Base-by-base conservation (phyloP, 2,797 vertebrate species). In the Percopsis omiscomaycus region DNA sequence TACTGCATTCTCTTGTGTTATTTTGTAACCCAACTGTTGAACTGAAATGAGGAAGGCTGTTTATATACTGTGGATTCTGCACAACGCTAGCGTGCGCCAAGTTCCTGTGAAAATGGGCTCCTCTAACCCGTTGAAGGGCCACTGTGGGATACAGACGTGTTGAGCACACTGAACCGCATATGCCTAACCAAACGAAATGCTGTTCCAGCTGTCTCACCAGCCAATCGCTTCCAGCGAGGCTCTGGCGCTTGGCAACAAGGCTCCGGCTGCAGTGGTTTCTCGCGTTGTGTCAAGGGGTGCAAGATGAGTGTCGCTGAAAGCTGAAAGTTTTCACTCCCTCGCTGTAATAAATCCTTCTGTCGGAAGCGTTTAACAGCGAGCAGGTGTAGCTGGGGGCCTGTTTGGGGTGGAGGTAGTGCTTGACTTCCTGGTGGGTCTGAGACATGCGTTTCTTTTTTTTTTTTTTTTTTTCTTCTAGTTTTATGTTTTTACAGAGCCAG, bases 401-500 rank as follows among this genome's bases (percentile, higher is more conserved):
- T 65, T 30, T 37, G 37, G n/a, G 50, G 30, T 15, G 9, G 56
- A 63, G 28, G 59, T 67, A 65, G 54, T 66, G 45, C 60, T 73
- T 58, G 48, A 68, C 55, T 78, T 86, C 77, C 77, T 75, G 68
- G 64, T 75, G 63, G 64, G 71, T 73, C 55, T 59, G 61, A 71
- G 66, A 81, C 61, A 46, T 59, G 67, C 56, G 22, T 47, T 73
- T n/a, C n/a, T n/a, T n/a, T n/a, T n/a, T 37, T 37, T 9, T 9
- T 9, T 42, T 42, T 42, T 13, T 48, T 13, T 48, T 3, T 15
- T 3, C n/a, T 48, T 3, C n/a, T 48, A 10, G 16, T 22, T 56
- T 42, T 42, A 10, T 42, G 6, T 75, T 84, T 79, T 82, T 74
- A 64, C 76, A 64, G 74, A 85, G 88, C 84, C 84, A 86, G 82